Evolutionary conservation across 2,797 vertebrate species (phyloP), one percentile per base, ranked within the genome.

Genomic region (Hybognathus amarus): DNA sequence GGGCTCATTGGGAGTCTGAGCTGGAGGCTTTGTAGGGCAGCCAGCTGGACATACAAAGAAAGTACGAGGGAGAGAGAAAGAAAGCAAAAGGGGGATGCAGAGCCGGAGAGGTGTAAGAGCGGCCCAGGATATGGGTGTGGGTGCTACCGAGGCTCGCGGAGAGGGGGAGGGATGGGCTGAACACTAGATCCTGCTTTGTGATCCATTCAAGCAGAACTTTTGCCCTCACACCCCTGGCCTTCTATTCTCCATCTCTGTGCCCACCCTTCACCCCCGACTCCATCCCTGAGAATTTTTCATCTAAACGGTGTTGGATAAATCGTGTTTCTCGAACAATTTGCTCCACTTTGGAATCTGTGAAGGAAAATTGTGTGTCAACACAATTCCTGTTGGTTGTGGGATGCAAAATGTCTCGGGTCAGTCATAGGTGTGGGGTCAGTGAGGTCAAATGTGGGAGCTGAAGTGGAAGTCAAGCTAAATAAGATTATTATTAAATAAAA

Each of bases 21-120:
- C 91, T 88, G 85, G 88, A 90, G 92, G 91, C 93, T 94, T 96
- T 96, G 95, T 96, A 93, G 90, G 78, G 38, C 87, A 92, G 94
- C 95, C 96, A 96, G 95, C 95, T 96, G 95, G 95, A 94, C 91
- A 91, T 93, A 95, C 95, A 96, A 95, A 96, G 91, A 94, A 92
- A 61, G 64, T 42, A 92, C 85, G 90, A 91, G 85, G 93, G 92
- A 85, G 91, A 45, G 82, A 85, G 88, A 91, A 86, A 83, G 80
- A 85, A 70, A 77, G 50, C n/a, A 59, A 77, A 75, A 77, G 77
- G 70, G 82, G 77, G 73, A 85, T 80, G 69, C 61, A 74, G 85
- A 75, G 85, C 56, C 59, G 66, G 70, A 87, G 86, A 88, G 84
- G 86, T 89, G 85, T 88, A 85, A 85, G 85, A 52, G 67, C 69